Evolutionary conservation across 2,888 invertebrate species (phyloP), one percentile per base, ranked within the genome.

Genomic region (Cetonia aurata): DNA sequence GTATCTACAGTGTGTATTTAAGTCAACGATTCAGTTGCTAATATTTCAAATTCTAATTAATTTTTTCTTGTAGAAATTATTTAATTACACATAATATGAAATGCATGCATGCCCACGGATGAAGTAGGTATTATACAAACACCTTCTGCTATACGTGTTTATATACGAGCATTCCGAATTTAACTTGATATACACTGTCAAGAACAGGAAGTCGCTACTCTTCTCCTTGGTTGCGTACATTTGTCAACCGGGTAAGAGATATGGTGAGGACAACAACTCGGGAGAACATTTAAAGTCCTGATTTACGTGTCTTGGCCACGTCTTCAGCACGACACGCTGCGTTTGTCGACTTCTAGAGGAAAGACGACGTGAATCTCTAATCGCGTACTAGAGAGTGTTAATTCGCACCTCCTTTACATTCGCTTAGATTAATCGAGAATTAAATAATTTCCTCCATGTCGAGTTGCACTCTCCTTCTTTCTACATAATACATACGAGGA

Each of bases 161-260:
- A 62, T 62, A 50, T 33, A 33, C 13, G 37, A 15, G 37, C 50
- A 17, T 50, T 50, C 62, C 12, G 50, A 62, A 50, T 62, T 48
- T 62, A 62, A 48, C 50, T 37, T 62, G 62, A 62, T 62, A 62
- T 62, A 62, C 13, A 50, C 48, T 62, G 62, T 50, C 62, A 62
- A 4, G 37, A 62, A 12, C 62, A 62, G 62, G 31, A 62, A 50
- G 62, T 31, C 46, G 15, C 62, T 50, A 19, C 33, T 37, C 50
- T 62, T 62, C 62, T 50, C 50, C 62, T 50, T 50, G 62, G 62
- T 50, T 62, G 62, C 62, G 37, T 62, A 62, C 37, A 62, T 62
- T 62, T 62, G 62, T 62, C 62, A 62, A 62, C 62, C 17, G 15
- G 33, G 48, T 62, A 62, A 62, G 37, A 37, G 50, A 50, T 50